Evolutionary conservation across 2,797 vertebrate species (phyloP), one percentile per base, ranked within the genome.

Genomic region (Pipistrellus nathusii): DNA sequence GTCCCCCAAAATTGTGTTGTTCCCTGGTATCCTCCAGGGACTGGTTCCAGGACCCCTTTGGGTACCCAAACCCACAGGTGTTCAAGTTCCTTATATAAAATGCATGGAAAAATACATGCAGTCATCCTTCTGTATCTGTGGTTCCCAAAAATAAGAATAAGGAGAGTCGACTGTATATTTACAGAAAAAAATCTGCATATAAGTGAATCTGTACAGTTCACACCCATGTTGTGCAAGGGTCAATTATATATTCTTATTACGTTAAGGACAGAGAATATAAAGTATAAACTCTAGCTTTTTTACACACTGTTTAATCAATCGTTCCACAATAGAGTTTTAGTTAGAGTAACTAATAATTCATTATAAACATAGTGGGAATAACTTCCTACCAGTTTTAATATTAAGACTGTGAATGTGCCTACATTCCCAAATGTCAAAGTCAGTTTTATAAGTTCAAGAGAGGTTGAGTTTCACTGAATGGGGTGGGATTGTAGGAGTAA

Each of bases 321-420:
- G 27, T 69, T 69, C 7, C 75, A 6, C 25, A 87, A 90, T 73
- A 41, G 85, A 30, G 9, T 85, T 80, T 78, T 78, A 87, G 41
- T 69, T 55, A 71, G 4, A 90, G 48, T 73, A 71, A 57, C 46
- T 90, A 86, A 71, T 25, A 89, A 94, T 75, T 77, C 68, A 87
- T 35, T 73, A 72, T 48, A 73, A 93, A 87, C 4, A 7, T 4
- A 78, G 30, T 27, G 4, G 94, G 78, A 72, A 90, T 92, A 72
- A 88, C 62, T 85, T 41, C 23, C 77, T 78, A 20, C 6, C 12
- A 55, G 15, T 64, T 88, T 88, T 75, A 90, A 88, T 10, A 53
- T 32, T 78, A 69, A 77, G 21, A 87, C 15, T 72, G 25, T 32
- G 41, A 81, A 12, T 69, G 44, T 21, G 55, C 48, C 62, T 76